A percentile compares a stretch with the other conserved stretches of the same genome.
Evolutionary conservation across 2,888 invertebrate genomes (phyloP).

Genomic region (Lithophane ornitopus): DNA sequence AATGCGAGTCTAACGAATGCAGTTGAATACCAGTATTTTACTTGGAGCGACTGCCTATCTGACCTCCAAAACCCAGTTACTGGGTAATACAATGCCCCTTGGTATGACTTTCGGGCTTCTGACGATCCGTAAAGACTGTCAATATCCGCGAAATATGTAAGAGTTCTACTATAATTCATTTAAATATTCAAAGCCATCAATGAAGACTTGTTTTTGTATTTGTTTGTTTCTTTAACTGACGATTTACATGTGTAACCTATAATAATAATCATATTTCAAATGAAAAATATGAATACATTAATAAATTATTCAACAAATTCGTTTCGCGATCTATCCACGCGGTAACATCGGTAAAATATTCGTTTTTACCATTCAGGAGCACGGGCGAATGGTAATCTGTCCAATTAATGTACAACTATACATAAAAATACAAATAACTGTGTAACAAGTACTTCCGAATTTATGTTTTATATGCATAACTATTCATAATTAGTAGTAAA

Average conservation of each 20-base stretch:
- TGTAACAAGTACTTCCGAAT: constrained; percentile 73
- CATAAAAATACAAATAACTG: constrained; percentile 64
- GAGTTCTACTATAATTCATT: neutral
- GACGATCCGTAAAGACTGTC: too few relatives aligned
- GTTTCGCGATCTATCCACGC: constrained; percentile 53
- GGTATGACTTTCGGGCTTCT: too few relatives aligned
- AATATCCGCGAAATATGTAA: neutral
- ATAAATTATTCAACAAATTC: constrained; percentile 60
- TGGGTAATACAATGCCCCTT: too few relatives aligned
- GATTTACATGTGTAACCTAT: constrained; percentile 52
- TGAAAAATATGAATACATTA: constrained; percentile 64
- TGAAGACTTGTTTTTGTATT: constrained; percentile 27
- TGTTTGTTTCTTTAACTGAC: constrained; percentile 47
- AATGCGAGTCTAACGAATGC: too few relatives aligned
- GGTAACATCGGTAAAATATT: constrained; percentile 57
- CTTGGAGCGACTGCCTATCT: too few relatives aligned
- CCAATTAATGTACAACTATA: constrained; percentile 59
- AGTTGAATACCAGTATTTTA: too few relatives aligned
- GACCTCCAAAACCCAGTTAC: too few relatives aligned
- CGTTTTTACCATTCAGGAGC: constrained; percentile 62
- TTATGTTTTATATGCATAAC: constrained; percentile 78
- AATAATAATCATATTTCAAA: constrained; percentile 61
- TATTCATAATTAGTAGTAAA: constrained; percentile 80
- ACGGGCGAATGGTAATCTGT: constrained; percentile 61
- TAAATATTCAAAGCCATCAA: constrained; percentile 30